These are phyloP conservation scores for Oryzias sinensis DNA, from an alignment of 2,797 vertebrate species.

Conservation along the genomic window DNA sequence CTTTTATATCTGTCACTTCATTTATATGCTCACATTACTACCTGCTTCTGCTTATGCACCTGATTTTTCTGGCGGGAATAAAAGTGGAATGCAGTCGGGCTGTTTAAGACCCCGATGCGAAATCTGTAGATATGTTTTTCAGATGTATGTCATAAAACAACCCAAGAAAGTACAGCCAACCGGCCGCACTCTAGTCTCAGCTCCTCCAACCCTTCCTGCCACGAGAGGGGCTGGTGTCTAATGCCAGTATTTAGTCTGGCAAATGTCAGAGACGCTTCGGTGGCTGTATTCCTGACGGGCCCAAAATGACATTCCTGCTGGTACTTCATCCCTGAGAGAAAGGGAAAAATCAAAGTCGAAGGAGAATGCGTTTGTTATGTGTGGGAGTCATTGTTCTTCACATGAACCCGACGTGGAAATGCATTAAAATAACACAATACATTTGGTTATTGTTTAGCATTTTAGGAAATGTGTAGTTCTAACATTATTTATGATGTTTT, in stretches of 20 bases:
- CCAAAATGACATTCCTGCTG: slow-evolving; percentile 62
- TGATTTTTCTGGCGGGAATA: slow-evolving; percentile 25
- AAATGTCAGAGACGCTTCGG: slow-evolving; percentile 65
- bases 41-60: slow-evolving; percentile 28
- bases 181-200: slow-evolving; percentile 37
- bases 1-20: background rate
- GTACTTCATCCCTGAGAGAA: slow-evolving; percentile 62
- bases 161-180: slow-evolving; percentile 50
- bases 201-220: slow-evolving; percentile 58
- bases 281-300: slow-evolving; percentile 53
- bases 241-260: slow-evolving; percentile 66
- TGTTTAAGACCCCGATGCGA: slow-evolving; percentile 25
- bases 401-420: no score
- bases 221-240: slow-evolving; percentile 57
- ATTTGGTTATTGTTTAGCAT: no score
- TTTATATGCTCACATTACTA: slow-evolving; percentile 5
- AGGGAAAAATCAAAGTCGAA: slow-evolving; percentile 59
- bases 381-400: no score
- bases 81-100: slow-evolving; percentile 17
- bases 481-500: no score
- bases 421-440: no score
- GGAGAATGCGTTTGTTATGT: slow-evolving; percentile 11
- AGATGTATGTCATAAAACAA: slow-evolving; percentile 62
- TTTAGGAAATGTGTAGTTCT: no score
- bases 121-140: slow-evolving; percentile 56